phyloP scores from a whole-genome alignment of 2,797 vertebrate species.

The Oreochromis grahami region DNA sequence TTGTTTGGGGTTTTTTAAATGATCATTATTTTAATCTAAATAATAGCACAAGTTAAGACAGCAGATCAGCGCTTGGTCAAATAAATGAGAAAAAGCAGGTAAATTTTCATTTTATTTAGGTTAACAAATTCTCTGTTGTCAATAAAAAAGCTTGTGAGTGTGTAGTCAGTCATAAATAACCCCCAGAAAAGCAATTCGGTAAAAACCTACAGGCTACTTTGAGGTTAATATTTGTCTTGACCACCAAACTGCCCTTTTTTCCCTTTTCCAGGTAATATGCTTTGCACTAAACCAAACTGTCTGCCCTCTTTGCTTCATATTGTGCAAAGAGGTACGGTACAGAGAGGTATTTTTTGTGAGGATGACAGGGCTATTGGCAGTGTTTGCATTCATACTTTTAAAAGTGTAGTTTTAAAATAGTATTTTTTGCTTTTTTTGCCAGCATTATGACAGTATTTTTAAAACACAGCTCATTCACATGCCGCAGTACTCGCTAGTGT shows the following conservation, averaged over 20 bases:
- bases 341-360: background rate
- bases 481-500: background rate
- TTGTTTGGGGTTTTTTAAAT: fast-evolving
- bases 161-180: background rate
- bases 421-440: background rate
- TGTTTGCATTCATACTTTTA: background rate
- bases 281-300: background rate
- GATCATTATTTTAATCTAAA: background rate
- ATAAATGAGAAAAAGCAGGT: background rate
- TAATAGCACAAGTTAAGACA: background rate
- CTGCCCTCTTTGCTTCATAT: background rate
- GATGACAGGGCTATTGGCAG: background rate
- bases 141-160: background rate
- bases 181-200: background rate
- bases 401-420: background rate
- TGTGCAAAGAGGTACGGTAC: background rate
- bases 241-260: fast-evolving
- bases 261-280: background rate
- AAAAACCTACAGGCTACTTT: background rate
- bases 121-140: background rate
- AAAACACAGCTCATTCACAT: background rate
- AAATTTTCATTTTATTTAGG: background rate
- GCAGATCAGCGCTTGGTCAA: background rate
- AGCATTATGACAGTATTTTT: background rate
- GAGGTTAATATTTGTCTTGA: background rate